These are phyloP conservation scores for Mythimna loreyi DNA, from an alignment of 2,888 invertebrate genomes.

Conservation along the genomic window DNA sequence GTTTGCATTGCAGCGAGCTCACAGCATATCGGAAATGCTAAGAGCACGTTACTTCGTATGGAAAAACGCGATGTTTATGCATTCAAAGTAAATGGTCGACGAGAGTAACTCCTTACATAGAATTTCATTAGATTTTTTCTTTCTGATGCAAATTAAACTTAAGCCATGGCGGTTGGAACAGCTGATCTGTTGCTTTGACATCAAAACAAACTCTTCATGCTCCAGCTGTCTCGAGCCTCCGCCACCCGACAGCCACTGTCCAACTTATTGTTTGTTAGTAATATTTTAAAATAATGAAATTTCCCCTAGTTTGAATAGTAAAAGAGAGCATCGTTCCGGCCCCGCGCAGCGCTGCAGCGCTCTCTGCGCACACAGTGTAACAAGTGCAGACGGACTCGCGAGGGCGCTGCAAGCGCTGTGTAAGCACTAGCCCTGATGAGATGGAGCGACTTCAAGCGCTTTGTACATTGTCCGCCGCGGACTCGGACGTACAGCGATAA, in stretches of 20 bases:
- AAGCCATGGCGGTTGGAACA: not conserved
- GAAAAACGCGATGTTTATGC: constrained; percentile 36
- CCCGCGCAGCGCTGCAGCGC: constrained; percentile 33
- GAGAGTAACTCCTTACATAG: not conserved
- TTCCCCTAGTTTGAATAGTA: constrained; percentile 37
- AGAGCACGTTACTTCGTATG: constrained; percentile 46
- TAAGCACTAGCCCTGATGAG: constrained; percentile 59
- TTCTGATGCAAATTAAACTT: not conserved
- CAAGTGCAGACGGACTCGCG: constrained; percentile 23
- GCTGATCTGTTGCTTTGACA: constrained; percentile 16
- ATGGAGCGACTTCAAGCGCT: constrained; percentile 59
- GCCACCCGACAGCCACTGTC: constrained; percentile 2
- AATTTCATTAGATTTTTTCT: not conserved
- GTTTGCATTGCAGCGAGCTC: constrained; percentile 29
- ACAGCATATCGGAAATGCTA: constrained; percentile 38
- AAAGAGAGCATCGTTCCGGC: constrained; percentile 38
- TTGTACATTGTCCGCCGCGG: constrained; percentile 57
- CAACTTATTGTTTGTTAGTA: constrained; percentile 29
- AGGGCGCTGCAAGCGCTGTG: constrained; percentile 53
- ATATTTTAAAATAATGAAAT: constrained; percentile 50
- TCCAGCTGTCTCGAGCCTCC: not conserved
- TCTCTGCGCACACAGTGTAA: constrained; percentile 18
- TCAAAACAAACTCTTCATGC: constrained; percentile 8
- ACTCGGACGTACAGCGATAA: constrained; percentile 35
- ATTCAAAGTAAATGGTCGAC: constrained; percentile 36